Evolutionary conservation across 1,140 invertebrate genomes (phyloP).

Genomic region (Cydia splendana): DNA sequence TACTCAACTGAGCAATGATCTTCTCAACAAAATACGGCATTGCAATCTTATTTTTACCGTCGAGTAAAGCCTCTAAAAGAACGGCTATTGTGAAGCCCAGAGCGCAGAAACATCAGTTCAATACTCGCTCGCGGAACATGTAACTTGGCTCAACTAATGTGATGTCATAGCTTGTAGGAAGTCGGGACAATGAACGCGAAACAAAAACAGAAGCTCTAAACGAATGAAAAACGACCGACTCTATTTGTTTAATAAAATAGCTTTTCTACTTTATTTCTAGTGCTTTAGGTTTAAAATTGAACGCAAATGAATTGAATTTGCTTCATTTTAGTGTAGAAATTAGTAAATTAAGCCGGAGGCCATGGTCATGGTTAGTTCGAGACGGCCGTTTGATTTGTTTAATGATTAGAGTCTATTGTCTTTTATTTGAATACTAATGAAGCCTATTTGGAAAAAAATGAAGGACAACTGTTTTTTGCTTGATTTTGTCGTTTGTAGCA

Average conservation of each 20-base stretch:
- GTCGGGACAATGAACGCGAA: background rate
- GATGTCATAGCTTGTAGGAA: slow-evolving; percentile 14
- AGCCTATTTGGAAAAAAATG: background rate
- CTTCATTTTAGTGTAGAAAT: background rate
- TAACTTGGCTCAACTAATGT: slow-evolving; percentile 13
- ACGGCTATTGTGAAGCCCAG: background rate
- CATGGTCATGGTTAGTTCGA: slow-evolving; percentile 4
- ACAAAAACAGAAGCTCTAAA: slow-evolving; percentile 14
- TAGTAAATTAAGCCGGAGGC: slow-evolving; percentile 1
- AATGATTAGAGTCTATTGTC: slow-evolving; percentile 6
- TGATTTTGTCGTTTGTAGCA: too few relatives aligned
- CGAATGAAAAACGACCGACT: background rate
- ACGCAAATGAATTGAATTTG: background rate
- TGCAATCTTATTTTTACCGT: background rate
- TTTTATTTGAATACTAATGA: slow-evolving; percentile 16
- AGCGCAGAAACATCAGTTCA: background rate
- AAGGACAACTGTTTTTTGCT: too few relatives aligned
- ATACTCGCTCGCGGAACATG: background rate
- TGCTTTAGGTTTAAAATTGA: background rate
- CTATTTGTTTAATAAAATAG: background rate
- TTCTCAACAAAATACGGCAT: background rate
- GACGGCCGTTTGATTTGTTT: slow-evolving; percentile 1
- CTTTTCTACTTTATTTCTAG: background rate
- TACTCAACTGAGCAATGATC: background rate
- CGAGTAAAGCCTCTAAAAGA: background rate